phyloP scores from a whole-genome alignment of 1,140 invertebrate species.

The Lysiphlebus fabarum region DNA sequence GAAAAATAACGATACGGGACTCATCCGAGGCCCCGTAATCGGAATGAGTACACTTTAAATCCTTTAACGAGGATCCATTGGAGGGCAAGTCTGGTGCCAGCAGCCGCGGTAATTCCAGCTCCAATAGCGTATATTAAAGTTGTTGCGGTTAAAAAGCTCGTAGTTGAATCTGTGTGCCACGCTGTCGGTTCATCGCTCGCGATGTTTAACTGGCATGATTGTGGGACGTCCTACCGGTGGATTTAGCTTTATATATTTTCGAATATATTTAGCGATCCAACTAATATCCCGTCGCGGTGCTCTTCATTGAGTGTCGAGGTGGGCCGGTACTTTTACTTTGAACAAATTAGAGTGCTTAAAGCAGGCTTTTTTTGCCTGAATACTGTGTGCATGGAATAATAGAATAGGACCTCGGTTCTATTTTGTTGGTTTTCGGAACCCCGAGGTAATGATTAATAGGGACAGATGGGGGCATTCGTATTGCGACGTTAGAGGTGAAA shows the following conservation, averaged over 20 bases:
- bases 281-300: slow-evolving; percentile 57
- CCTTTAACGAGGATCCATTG: slow-evolving; percentile 83
- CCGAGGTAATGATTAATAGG: slow-evolving; percentile 75
- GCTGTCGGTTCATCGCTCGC: slow-evolving; percentile 59
- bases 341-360: slow-evolving; percentile 79
- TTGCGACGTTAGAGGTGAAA: slow-evolving; percentile 71
- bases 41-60: slow-evolving; percentile 89
- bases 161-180: slow-evolving; percentile 67
- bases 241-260: slow-evolving; percentile 28
- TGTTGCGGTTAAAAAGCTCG: slow-evolving; percentile 78
- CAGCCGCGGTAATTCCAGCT: slow-evolving; percentile 89
- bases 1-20: too few relatives aligned
- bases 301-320: slow-evolving; percentile 63
- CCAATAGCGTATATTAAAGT: slow-evolving; percentile 86
- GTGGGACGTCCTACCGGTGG: slow-evolving; percentile 49
- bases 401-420: slow-evolving; percentile 63
- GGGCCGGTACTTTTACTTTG: slow-evolving; percentile 71
- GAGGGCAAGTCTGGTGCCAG: slow-evolving; percentile 91
- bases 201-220: slow-evolving; percentile 47
- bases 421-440: slow-evolving; percentile 65
- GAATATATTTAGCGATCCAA: slow-evolving; percentile 43
- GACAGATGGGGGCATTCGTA: slow-evolving; percentile 70
- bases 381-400: slow-evolving; percentile 77
- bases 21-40: slow-evolving; percentile 76
- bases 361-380: slow-evolving; percentile 69